Base-by-base conservation (phyloP, 1,140 invertebrate species). In the Gryon sp. region DNA sequence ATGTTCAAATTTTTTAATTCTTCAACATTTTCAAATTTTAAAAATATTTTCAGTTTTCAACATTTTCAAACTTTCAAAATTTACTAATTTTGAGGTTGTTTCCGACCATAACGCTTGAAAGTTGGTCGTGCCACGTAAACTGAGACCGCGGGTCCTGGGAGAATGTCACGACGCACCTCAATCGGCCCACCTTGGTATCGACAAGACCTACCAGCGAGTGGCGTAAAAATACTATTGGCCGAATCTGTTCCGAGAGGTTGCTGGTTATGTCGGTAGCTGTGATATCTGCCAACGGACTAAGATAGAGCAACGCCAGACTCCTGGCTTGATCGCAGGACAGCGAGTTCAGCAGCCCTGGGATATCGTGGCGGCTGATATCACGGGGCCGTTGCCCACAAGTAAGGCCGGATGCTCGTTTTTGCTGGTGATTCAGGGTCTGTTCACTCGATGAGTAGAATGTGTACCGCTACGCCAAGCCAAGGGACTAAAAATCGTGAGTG, bases 101-200 rank as follows among this genome's bases (percentile, higher is more conserved):
- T 14, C 32, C 3, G 2, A 2, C 4, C 11, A 36, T 3, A 36
- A 36, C 32, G 11, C 32, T n/a, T n/a, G n/a, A n/a, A n/a, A n/a
- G n/a, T n/a, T n/a, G n/a, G n/a, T n/a, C n/a, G n/a, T n/a, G n/a
- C n/a, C n/a, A n/a, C n/a, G n/a, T n/a, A 14, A 36, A 36, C 1
- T 12, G n/a, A 12, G 12, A 8, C 12, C 2, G 8, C 2, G 12
- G 1, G 12, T 36, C n/a, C 2, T 36, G 32, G n/a, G n/a, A n/a
- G 50, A 65, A 24, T 26, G 5, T 7, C 40, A 73, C 8, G 19
- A 43, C 3, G 18, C 2, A 1, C 41, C 65, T 2, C 34, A 48
- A 4, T 52, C 82, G 11, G 85, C 81, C 0, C 85, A 87, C 50
- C 48, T 82, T 1, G 85, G 83, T 1, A 57, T 81, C 0, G 79